Percentiles rank a stretch among this genome's conserved stretches.
phyloP scores from a whole-genome alignment of 2,888 invertebrate species.

The Sarcophaga variegata region DNA sequence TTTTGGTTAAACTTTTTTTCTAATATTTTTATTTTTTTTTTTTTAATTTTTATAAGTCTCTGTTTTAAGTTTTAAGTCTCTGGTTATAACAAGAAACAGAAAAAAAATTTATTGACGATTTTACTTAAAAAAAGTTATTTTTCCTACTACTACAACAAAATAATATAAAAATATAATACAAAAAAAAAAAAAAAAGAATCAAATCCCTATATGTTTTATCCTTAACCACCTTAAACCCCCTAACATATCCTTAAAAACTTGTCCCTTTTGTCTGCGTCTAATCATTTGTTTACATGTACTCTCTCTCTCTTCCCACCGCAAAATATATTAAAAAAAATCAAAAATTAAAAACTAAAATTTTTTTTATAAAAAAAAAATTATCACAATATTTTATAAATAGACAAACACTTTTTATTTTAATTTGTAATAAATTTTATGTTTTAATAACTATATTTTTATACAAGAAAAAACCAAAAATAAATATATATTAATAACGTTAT shows the following conservation, averaged over 20 bases:
- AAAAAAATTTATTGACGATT: slow-evolving; percentile 32
- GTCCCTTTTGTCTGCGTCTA: slow-evolving; percentile 92
- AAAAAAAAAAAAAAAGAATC: slow-evolving; percentile 64
- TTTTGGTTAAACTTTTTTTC: background rate
- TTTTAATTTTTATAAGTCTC: background rate
- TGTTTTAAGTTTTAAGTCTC: slow-evolving; percentile 56
- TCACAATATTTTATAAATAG: slow-evolving; percentile 46
- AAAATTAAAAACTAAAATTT: slow-evolving; percentile 22
- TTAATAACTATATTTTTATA: slow-evolving; percentile 35
- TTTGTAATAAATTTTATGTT: slow-evolving; percentile 19
- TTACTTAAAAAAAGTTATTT: slow-evolving; percentile 39
- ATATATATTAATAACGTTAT: background rate
- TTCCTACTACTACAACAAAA: slow-evolving; percentile 62
- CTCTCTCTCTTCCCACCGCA: slow-evolving; percentile 67
- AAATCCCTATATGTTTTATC: slow-evolving; percentile 68
- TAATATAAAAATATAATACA: slow-evolving; percentile 70
- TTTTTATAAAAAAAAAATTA: slow-evolving; percentile 47
- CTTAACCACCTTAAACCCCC: slow-evolving; percentile 75
- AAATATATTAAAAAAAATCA: slow-evolving; percentile 35
- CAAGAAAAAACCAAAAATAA: background rate
- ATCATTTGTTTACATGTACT: slow-evolving; percentile 85
- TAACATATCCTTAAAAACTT: slow-evolving; percentile 77
- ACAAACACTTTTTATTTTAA: slow-evolving; percentile 10
- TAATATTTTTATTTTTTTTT: background rate
- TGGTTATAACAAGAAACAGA: slow-evolving; percentile 30